Evolutionary conservation across 2,797 vertebrate genomes (phyloP).

Genomic region (Amblyraja radiata): DNA sequence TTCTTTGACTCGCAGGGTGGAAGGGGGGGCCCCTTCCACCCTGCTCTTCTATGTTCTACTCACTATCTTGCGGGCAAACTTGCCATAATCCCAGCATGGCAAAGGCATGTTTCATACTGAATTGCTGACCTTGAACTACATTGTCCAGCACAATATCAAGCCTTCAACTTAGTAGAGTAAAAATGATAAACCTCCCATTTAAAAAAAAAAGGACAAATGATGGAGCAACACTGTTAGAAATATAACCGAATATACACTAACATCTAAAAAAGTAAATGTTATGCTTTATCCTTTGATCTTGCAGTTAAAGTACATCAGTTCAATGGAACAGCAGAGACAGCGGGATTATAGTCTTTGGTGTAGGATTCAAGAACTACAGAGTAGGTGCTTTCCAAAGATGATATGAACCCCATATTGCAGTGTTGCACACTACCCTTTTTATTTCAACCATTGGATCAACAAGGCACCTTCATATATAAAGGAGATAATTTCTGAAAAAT

Average conservation of each 20-base stretch:
- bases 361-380: neutral
- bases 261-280: neutral
- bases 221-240: neutral
- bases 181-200: neutral
- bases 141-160: neutral
- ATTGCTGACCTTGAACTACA: neutral
- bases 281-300: neutral
- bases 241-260: neutral
- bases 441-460: neutral
- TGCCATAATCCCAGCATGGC: neutral
- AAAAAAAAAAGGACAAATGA: neutral
- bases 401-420: neutral
- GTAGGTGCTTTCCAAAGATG: neutral
- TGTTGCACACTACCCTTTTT: neutral
- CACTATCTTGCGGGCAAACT: neutral
- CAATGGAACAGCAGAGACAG: neutral
- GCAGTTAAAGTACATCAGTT: neutral
- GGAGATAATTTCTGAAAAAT: constrained; percentile 4
- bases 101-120: constrained; percentile 12
- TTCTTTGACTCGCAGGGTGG: neutral
- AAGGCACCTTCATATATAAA: neutral
- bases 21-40: too few relatives aligned
- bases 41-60: neutral
- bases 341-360: neutral
- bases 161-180: neutral